Base-by-base conservation (phyloP, 64 coral and sea anemone genomes). In the Platygyra sinensis region DNA sequence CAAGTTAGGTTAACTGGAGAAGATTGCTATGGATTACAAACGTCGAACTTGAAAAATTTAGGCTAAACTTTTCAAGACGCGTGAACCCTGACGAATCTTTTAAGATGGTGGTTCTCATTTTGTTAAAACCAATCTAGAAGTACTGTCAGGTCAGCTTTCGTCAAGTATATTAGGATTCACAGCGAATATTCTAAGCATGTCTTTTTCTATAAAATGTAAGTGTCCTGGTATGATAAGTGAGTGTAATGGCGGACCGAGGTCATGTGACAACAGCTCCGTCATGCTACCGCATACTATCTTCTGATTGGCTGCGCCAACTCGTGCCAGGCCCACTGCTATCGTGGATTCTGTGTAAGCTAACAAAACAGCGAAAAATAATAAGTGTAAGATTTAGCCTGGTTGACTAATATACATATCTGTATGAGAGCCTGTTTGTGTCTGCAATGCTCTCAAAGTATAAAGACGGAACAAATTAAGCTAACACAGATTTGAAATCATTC, bases 161-260 rank as follows among this genome's bases (percentile, higher is more conserved):
- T 85, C 81, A 0, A 85, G 81, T 67, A 85, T 27, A 72, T 33
- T 69, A 10, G 81, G 36, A 85, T 72, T 28, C 20, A 72, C 11
- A 31, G 97, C 90, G 91, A 99, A 99, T 24, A 88, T 69, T 60
- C 90, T 94, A 15, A 99, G 75, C 94, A 99, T 99, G 77, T 99
- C 97, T 36, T 87, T 93, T 81, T 99, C 97, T 17, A 99, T 54
- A 74, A 93, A 99, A 89, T 99, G 97, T 73, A 99, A 85, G 19
- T 95, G 59, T 59, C 94, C 97, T 4, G 97, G 97, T 80, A 99
- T 94, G 10, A 95, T 83, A 29, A 99, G 84, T 4, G 97, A 99
- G 79, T 99, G 97, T 50, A 99, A 50, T 3, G 97, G 97, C 14
- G 83, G 83, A 20, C 97, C 94, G 55, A 99, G 82, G 67, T 95